A percentile compares a stretch with the other conserved stretches of the same genome.
Evolutionary conservation across 1,140 invertebrate genomes (phyloP).

Genomic region (Meloidogyne exigua): DNA sequence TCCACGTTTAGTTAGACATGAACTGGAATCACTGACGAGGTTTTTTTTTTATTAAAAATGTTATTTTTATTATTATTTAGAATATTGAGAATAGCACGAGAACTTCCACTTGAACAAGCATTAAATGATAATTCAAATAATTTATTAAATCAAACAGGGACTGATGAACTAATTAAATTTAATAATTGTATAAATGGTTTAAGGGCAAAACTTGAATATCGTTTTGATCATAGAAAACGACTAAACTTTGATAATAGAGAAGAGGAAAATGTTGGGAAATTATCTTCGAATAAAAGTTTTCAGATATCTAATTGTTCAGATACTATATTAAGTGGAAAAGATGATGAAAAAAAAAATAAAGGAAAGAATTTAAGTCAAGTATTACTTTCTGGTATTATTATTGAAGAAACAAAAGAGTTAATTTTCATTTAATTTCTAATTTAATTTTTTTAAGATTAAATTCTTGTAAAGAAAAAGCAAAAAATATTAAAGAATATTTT

Average conservation of each 20-base stretch:
- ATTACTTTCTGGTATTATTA: neutral
- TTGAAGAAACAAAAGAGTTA: neutral
- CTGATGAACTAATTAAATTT: slow-evolving; percentile 21
- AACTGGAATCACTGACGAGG: slow-evolving; percentile 69
- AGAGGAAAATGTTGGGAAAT: slow-evolving; percentile 4
- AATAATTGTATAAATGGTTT: slow-evolving; percentile 38
- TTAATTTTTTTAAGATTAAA: neutral
- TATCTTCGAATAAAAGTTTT: neutral
- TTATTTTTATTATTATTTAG: slow-evolving; percentile 25
- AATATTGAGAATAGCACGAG: slow-evolving; percentile 26
- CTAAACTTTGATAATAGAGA: slow-evolving; percentile 1
- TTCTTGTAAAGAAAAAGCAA: slow-evolving; percentile 6
- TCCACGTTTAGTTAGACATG: slow-evolving; percentile 78
- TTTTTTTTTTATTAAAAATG: neutral
- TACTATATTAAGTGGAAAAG: neutral
- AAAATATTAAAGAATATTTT: slow-evolving; percentile 16
- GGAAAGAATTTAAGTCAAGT: neutral
- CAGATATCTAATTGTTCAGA: neutral
- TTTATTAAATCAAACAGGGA: neutral
- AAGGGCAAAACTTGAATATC: slow-evolving; percentile 33
- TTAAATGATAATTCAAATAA: neutral
- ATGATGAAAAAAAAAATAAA: neutral
- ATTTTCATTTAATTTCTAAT: neutral
- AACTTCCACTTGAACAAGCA: slow-evolving; percentile 34
- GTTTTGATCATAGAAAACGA: slow-evolving; percentile 29